Evolutionary conservation across 1,140 invertebrate species (phyloP).

Genomic region (Helicoverpa zea): DNA sequence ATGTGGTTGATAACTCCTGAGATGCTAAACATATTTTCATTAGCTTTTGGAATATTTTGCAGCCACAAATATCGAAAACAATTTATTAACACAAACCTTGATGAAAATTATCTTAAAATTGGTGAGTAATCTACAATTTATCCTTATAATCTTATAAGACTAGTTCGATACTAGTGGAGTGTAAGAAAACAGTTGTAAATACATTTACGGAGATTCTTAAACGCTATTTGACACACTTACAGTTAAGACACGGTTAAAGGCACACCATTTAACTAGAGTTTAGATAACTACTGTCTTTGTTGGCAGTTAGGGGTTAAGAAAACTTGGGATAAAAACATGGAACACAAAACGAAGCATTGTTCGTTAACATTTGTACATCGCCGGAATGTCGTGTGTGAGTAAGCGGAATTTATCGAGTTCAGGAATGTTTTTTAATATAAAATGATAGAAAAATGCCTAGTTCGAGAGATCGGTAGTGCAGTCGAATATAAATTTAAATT

Average conservation of each 20-base stretch:
- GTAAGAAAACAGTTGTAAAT: slow-evolving; percentile 27
- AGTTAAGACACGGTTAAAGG: slow-evolving; percentile 29
- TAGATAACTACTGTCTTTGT: slow-evolving; percentile 16
- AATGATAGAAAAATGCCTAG: background rate
- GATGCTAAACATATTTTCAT: background rate
- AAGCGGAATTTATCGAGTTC: slow-evolving; percentile 16
- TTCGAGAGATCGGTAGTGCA: background rate
- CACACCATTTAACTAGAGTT: slow-evolving; percentile 6
- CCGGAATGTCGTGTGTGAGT: slow-evolving; percentile 34
- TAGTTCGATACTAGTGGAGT: slow-evolving; percentile 25
- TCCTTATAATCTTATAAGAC: slow-evolving; percentile 1
- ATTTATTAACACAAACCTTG: background rate
- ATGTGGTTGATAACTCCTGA: no score
- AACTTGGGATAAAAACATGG: slow-evolving; percentile 21
- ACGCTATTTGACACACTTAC: slow-evolving; percentile 7
- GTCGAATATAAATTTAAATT: slow-evolving; percentile 8
- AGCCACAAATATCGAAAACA: background rate
- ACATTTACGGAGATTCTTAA: slow-evolving; percentile 26
- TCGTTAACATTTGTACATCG: slow-evolving; percentile 30
- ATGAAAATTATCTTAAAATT: background rate
- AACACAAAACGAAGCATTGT: slow-evolving; percentile 30
- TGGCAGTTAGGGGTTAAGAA: background rate
- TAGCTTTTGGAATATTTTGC: no score
- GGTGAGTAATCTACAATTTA: background rate
- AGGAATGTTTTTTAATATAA: slow-evolving; percentile 4